A percentile compares a stretch with the other conserved stretches of the same genome.
phyloP scores from a whole-genome alignment of 2,888 invertebrate species.

The Eupsilia transversa region DNA sequence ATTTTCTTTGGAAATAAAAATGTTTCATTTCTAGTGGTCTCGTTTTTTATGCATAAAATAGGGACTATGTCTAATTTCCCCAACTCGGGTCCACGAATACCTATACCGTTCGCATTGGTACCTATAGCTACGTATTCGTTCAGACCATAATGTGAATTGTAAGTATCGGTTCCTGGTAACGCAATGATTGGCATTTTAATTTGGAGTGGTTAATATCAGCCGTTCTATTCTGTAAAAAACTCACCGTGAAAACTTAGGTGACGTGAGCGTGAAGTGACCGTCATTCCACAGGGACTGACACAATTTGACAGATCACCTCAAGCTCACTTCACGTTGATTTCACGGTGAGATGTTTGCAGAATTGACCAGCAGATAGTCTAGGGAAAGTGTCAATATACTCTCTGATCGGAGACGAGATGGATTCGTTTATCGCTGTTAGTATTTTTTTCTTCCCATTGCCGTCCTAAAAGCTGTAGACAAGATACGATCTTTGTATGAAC shows the following conservation, averaged over 20 bases:
- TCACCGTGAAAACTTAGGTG: no score
- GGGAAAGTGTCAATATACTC: conserved; percentile 76
- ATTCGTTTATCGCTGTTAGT: neutral
- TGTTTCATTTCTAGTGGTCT: neutral
- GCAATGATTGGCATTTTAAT: conserved; percentile 85
- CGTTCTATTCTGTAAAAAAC: no score
- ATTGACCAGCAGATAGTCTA: no score
- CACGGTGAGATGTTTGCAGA: no score
- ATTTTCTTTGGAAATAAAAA: conserved; percentile 3
- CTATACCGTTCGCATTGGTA: no score
- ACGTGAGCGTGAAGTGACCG: no score
- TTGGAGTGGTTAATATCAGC: conserved; percentile 75
- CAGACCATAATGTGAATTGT: conserved; percentile 18
- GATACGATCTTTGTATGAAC: neutral
- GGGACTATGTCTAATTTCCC: neutral
- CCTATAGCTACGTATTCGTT: no score
- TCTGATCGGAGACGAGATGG: conserved; percentile 19
- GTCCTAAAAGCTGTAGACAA: neutral
- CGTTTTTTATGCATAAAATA: neutral
- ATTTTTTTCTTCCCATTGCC: neutral
- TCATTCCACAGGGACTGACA: no score
- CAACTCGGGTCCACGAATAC: neutral
- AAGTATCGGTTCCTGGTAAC: conserved; percentile 39
- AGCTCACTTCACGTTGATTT: no score
- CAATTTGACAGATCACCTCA: no score